A percentile compares a stretch with the other conserved stretches of the same genome.
Conservation (phyloP, 2,797 vertebrate species). For the Eulemur albifrons region DNA sequence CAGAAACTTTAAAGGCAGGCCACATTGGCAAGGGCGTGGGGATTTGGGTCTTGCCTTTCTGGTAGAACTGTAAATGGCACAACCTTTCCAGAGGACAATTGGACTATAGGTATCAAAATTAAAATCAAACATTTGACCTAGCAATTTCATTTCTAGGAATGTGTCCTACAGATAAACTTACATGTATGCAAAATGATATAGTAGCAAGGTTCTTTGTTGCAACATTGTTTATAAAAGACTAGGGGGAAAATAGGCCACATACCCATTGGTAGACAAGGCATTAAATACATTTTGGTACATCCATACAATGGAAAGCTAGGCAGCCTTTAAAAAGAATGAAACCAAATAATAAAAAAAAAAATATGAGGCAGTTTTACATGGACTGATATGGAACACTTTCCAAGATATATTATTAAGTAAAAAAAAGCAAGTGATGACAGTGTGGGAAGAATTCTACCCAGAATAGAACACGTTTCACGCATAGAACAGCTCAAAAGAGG, state of each 20-base stretch:
- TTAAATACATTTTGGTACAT: not conserved
- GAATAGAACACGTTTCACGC: not conserved
- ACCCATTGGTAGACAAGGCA: not conserved
- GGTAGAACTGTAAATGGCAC: not conserved
- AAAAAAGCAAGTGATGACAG: not conserved
- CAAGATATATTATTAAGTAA: not conserved
- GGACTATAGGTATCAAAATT: not conserved
- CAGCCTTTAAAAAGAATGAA: not conserved
- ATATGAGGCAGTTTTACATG: not conserved
- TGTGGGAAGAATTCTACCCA: not conserved
- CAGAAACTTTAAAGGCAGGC: not conserved
- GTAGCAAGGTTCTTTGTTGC: not conserved
- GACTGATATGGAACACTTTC: not conserved
- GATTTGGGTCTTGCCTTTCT: not conserved
- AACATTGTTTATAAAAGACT: not conserved
- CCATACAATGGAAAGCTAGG: not conserved
- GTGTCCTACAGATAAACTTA: not conserved
- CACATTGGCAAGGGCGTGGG: not conserved
- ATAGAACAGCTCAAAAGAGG: not conserved
- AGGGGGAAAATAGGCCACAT: not conserved
- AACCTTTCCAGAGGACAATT: not conserved
- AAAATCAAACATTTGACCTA: not conserved
- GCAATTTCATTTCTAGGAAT: not conserved
- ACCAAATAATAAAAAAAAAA: not conserved
- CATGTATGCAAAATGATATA: not conserved